Evolutionary conservation across 2,797 vertebrate species (phyloP).

Genomic region (Sparidentex hasta): DNA sequence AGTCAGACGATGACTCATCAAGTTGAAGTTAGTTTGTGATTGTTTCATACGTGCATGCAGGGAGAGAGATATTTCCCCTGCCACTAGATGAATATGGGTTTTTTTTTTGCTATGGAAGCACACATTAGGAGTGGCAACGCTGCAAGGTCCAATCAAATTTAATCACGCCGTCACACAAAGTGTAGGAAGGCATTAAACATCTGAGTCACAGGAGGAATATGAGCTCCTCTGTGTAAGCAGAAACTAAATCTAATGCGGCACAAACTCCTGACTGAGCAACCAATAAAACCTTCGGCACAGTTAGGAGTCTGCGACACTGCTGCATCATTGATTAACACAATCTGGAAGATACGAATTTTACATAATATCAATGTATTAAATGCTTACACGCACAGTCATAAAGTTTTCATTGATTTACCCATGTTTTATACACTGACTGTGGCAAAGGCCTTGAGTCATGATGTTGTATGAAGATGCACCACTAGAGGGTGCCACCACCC

Average conservation of each 20-base stretch:
- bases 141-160: constrained; percentile 27
- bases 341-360: neutral
- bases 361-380: neutral
- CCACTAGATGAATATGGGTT: constrained; percentile 16
- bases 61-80: constrained; percentile 18
- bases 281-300: constrained; percentile 1
- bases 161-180: constrained; percentile 21
- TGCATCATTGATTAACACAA: neutral
- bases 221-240: constrained; percentile 20
- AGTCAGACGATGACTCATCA: constrained; percentile 29
- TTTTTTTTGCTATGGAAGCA: constrained; percentile 23
- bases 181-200: neutral
- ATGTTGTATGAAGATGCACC: constrained; percentile 2
- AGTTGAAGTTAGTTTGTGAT: constrained; percentile 12
- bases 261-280: neutral
- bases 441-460: neutral
- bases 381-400: neutral
- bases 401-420: neutral
- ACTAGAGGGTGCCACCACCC: constrained; percentile 62
- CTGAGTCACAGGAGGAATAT: constrained; percentile 14
- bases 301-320: neutral
- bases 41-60: constrained; percentile 12
- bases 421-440: neutral
- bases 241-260: constrained; percentile 12
- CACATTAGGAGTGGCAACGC: neutral